Conservation (phyloP, 2,113 vertebrate species). For the Macrotus californicus region DNA sequence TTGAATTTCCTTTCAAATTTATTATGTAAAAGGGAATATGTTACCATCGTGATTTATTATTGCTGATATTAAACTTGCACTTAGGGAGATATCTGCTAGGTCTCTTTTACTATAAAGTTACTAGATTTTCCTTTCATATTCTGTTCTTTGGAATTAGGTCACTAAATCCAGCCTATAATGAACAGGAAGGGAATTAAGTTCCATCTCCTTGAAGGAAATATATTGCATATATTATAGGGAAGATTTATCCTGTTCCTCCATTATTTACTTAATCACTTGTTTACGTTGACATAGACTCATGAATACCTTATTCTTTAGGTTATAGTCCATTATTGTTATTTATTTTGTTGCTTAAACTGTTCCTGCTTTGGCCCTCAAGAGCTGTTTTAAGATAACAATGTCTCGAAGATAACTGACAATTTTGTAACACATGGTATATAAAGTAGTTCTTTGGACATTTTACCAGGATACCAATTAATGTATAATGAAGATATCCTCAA, state of each 20-base stretch:
- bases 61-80: background rate
- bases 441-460: background rate
- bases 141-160: background rate
- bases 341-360: background rate
- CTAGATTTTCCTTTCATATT: background rate
- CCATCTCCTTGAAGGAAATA: background rate
- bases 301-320: background rate
- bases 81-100: background rate
- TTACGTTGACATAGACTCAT: background rate
- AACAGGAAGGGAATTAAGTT: background rate
- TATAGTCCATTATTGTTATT: background rate
- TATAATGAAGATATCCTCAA: background rate
- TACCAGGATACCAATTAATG: background rate
- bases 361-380: background rate
- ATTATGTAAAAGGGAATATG: background rate
- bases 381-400: background rate
- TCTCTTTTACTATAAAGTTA: background rate
- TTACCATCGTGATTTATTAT: background rate
- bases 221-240: background rate
- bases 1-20: background rate
- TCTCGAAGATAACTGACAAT: background rate
- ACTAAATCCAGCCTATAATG: background rate
- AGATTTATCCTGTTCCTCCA: background rate
- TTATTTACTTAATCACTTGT: background rate
- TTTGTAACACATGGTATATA: background rate